Percentiles rank a stretch among this genome's conserved stretches.
These are phyloP conservation scores for Axinella damicornis DNA, from an alignment of 37 sponge, comb jelly and placozoan genomes.

Conservation along the genomic window DNA sequence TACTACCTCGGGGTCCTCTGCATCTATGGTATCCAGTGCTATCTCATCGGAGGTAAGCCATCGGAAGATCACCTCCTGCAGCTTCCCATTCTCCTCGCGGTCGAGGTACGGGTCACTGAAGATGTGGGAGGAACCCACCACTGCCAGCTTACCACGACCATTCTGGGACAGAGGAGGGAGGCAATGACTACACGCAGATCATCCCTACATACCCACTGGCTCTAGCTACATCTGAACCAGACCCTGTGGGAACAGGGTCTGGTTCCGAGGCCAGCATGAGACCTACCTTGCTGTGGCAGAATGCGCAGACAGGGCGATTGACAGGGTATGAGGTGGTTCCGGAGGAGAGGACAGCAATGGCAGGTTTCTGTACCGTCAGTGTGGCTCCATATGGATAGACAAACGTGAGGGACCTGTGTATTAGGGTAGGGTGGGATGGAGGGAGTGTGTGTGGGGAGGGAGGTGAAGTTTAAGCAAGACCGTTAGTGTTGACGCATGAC, in stretches of 20 bases:
- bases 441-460: too few relatives aligned
- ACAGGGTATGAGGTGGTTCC: conserved; percentile 92
- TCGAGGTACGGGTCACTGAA: conserved; percentile 92
- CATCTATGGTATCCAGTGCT: conserved; percentile 92
- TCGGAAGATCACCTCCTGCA: conserved; percentile 85
- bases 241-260: too few relatives aligned
- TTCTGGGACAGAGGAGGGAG: conserved; percentile 2
- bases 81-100: conserved; percentile 92
- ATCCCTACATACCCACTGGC: too few relatives aligned
- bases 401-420: conserved; percentile 65
- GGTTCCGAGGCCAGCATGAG: not conserved
- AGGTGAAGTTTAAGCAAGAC: too few relatives aligned
- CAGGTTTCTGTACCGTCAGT: conserved; percentile 92
- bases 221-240: too few relatives aligned
- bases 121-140: conserved; percentile 94
- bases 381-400: conserved; percentile 97
- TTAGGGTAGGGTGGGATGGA: too few relatives aligned
- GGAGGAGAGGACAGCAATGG: conserved; percentile 93
- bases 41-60: conserved; percentile 90
- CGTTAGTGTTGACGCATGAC: too few relatives aligned
- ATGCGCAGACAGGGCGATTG: conserved; percentile 98
- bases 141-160: conserved; percentile 83
- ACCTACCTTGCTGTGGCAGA: conserved; percentile 71
- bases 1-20: conserved; percentile 96
- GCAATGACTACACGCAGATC: too few relatives aligned